phyloP scores from a whole-genome alignment of 2,888 invertebrate genomes.

The Periphyllus acericola region DNA sequence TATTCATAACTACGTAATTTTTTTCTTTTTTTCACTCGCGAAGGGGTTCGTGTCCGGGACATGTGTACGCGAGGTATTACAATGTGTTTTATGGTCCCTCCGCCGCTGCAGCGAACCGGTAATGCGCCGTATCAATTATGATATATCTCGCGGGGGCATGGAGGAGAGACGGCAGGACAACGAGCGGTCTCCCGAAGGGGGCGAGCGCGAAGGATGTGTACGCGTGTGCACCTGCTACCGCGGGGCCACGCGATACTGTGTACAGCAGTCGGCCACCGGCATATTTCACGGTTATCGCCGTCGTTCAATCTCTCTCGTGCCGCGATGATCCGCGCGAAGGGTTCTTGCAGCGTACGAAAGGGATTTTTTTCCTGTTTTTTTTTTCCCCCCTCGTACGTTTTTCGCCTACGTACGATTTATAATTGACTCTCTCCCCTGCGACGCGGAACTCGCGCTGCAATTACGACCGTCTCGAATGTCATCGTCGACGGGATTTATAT shows the following conservation, averaged over 20 bases:
- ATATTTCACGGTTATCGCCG: constrained; percentile 53
- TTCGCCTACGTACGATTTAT: constrained; percentile 12
- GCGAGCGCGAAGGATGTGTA: neutral
- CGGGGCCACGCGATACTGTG: neutral
- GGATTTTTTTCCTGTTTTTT: neutral
- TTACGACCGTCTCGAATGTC: constrained; percentile 37
- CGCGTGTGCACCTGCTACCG: constrained; percentile 32
- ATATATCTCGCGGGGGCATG: neutral
- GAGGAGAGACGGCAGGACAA: too few species aligned
- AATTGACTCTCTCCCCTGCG: constrained; percentile 32
- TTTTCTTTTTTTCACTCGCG: neutral
- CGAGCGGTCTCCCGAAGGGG: neutral
- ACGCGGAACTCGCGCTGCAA: neutral
- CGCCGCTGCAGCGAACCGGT: neutral
- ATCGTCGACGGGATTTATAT: neutral
- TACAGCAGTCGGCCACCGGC: neutral
- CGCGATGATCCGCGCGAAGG: too few species aligned
- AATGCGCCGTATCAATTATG: constrained; percentile 35
- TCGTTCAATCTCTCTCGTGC: neutral
- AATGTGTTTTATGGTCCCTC: too few species aligned
- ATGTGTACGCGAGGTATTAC: neutral
- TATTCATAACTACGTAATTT: too few species aligned
- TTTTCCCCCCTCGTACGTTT: neutral
- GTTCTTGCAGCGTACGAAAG: neutral
- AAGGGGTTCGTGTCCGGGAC: neutral